phyloP scores from a whole-genome alignment of 2,888 invertebrate genomes.

The Allacma fusca region DNA sequence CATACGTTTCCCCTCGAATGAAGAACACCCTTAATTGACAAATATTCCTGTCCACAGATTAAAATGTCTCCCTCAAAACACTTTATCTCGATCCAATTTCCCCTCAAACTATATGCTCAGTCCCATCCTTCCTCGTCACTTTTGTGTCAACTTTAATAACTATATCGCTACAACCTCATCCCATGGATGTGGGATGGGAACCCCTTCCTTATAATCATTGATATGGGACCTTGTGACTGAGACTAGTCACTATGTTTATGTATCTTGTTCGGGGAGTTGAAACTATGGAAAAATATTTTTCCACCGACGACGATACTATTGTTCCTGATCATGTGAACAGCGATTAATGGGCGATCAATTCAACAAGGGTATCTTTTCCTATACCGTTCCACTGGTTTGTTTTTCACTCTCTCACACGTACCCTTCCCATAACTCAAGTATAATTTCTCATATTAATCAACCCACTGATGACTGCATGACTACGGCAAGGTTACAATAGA shows the following conservation, averaged over 20 bases:
- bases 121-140: constrained; percentile 31
- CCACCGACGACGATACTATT: too few species aligned
- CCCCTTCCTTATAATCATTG: background rate
- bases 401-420: too few species aligned
- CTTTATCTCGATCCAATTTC: constrained; percentile 37
- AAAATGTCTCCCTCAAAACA: constrained; percentile 39
- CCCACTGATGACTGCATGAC: too few species aligned
- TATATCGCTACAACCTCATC: background rate
- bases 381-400: too few species aligned
- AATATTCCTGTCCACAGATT: constrained; percentile 57
- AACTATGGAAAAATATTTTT: too few species aligned
- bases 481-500: too few species aligned
- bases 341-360: too few species aligned
- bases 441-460: too few species aligned
- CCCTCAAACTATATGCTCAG: constrained; percentile 9
- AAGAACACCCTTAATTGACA: constrained; percentile 56
- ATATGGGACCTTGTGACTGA: background rate
- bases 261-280: too few species aligned
- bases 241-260: background rate
- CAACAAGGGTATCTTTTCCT: too few species aligned
- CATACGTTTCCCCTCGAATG: constrained; percentile 29
- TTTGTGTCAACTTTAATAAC: constrained; percentile 28
- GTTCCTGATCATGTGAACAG: too few species aligned
- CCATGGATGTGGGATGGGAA: background rate
- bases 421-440: too few species aligned